Conservation (phyloP, 2,888 invertebrate species). For the Pristionchus fissidentatus region DNA sequence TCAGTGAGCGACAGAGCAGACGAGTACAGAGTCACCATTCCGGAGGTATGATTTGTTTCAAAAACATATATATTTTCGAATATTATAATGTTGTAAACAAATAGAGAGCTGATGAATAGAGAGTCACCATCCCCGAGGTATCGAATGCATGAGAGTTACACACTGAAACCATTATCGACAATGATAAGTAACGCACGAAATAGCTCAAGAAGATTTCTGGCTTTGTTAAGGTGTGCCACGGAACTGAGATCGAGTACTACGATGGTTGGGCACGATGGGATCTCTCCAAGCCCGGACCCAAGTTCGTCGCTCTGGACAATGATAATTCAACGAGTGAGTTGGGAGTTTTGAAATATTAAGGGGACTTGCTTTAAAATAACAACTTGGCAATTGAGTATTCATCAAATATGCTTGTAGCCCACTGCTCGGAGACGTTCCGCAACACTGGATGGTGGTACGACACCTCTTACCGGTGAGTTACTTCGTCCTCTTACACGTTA, state of each 20-base stretch:
- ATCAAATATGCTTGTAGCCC: not conserved
- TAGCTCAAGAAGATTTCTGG: not conserved
- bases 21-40: slow-evolving; percentile 61
- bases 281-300: slow-evolving; percentile 59
- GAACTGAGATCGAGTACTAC: slow-evolving; percentile 63
- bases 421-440: slow-evolving; percentile 60
- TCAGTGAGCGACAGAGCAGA: slow-evolving; percentile 53
- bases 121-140: not conserved
- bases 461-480: slow-evolving; percentile 37
- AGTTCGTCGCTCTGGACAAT: slow-evolving; percentile 61
- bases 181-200: too few species aligned
- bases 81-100: not conserved
- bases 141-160: not conserved
- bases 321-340: slow-evolving; percentile 35
- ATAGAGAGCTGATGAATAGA: not conserved
- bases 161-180: not conserved
- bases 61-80: not conserved
- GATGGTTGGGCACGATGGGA: slow-evolving; percentile 69
- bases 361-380: not conserved
- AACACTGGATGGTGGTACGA: slow-evolving; percentile 69
- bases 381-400: too few species aligned
- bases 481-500: not conserved
- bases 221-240: slow-evolving; percentile 55
- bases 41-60: slow-evolving; percentile 39
- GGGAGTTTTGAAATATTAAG: not conserved